phyloP scores from a whole-genome alignment of 2,113 vertebrate species.

The Acrocephalus arundinaceus region DNA sequence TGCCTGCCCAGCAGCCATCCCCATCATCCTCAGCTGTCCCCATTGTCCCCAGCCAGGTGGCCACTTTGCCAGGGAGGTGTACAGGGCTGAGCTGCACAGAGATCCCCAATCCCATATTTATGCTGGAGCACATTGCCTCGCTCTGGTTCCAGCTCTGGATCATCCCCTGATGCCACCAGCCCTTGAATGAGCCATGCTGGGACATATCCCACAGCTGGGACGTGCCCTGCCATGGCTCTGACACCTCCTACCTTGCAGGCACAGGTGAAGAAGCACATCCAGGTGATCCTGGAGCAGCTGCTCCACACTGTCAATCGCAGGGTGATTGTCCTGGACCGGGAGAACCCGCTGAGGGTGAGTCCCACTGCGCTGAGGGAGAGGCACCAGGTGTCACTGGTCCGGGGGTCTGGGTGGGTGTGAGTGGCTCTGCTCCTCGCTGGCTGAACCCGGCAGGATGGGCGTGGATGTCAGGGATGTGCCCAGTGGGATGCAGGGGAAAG shows the following conservation, averaged over 20 bases:
- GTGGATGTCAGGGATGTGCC: neutral
- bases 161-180: neutral
- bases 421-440: neutral
- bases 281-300: conserved; percentile 38
- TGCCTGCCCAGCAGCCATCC: neutral
- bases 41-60: neutral
- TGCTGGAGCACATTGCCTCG: neutral
- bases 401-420: fast-evolving
- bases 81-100: neutral
- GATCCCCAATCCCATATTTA: neutral
- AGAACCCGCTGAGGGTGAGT: conserved; percentile 52
- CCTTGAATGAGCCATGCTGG: neutral
- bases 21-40: neutral
- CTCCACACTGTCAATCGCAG: conserved; percentile 25
- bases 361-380: fast-evolving
- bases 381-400: fast-evolving
- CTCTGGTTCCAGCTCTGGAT: neutral
- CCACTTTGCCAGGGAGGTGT: neutral
- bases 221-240: fast-evolving
- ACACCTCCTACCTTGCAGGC: neutral
- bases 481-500: neutral
- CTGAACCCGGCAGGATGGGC: neutral
- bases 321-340: conserved; percentile 52
- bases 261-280: conserved; percentile 34
- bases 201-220: neutral